Conservation (phyloP, 2,888 invertebrate genomes). For the Phanerotoma sp. region DNA sequence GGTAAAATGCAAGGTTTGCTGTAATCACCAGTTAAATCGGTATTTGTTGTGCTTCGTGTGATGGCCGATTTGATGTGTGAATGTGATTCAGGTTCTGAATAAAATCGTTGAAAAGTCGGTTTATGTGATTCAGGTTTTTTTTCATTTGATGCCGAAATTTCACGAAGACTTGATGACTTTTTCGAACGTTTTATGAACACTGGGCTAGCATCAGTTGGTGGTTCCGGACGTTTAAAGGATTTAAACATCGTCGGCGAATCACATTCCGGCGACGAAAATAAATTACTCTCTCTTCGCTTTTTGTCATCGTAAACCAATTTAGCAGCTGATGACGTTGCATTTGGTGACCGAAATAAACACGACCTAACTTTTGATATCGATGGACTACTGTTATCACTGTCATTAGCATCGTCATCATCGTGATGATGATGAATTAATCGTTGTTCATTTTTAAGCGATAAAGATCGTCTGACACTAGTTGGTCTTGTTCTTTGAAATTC, state of each 20-base stretch:
- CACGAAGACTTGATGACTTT: slow-evolving; percentile 38
- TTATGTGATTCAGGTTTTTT: slow-evolving; percentile 36
- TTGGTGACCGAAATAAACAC: slow-evolving; percentile 58
- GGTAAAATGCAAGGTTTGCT: slow-evolving; percentile 75
- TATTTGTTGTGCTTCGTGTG: slow-evolving; percentile 62
- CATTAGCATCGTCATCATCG: too few species aligned
- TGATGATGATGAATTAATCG: too few species aligned
- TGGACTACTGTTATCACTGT: slow-evolving; percentile 45
- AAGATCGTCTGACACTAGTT: slow-evolving; percentile 40
- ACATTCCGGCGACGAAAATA: slow-evolving; percentile 15
- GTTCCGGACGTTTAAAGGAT: slow-evolving; percentile 69
- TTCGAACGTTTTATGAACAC: slow-evolving; percentile 57
- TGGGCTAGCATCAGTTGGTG: slow-evolving; percentile 61
- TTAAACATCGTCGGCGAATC: slow-evolving; percentile 8
- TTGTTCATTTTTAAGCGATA: slow-evolving; percentile 53
- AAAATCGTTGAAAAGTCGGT: slow-evolving; percentile 64
- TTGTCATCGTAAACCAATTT: slow-evolving; percentile 41
- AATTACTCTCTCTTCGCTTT: slow-evolving; percentile 9
- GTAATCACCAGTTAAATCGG: slow-evolving; percentile 84
- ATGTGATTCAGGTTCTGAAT: slow-evolving; percentile 76
- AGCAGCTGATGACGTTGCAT: slow-evolving; percentile 40
- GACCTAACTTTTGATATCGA: slow-evolving; percentile 57
- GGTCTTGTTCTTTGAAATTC: slow-evolving; percentile 54
- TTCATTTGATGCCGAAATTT: slow-evolving; percentile 25
- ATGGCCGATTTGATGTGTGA: slow-evolving; percentile 53